Percentiles rank a stretch among this genome's conserved stretches.
These are phyloP conservation scores for Gasteruption jaculator DNA, from an alignment of 2,888 invertebrate genomes.

Conservation along the genomic window DNA sequence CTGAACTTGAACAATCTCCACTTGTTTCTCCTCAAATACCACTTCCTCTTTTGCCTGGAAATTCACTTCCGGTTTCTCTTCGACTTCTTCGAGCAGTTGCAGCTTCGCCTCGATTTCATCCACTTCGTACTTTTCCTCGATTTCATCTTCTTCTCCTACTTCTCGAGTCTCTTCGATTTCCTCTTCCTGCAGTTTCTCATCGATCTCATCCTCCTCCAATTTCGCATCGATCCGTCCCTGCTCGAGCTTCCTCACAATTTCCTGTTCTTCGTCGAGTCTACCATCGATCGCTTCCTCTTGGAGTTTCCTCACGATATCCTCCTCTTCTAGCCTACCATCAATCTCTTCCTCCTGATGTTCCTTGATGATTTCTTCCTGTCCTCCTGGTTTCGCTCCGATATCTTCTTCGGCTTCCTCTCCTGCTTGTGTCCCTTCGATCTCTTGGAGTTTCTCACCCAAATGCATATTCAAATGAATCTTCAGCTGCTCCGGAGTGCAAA, in stretches of 20 bases:
- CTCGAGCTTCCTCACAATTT: neutral
- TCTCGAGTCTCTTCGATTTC: slow-evolving; percentile 5
- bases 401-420: too few species aligned
- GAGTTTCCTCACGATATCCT: neutral
- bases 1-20: too few species aligned
- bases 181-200: neutral
- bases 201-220: neutral
- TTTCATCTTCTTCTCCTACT: neutral
- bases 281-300: neutral
- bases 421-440: too few species aligned
- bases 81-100: too few species aligned
- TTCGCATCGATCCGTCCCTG: neutral
- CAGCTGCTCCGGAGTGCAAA: slow-evolving; percentile 22
- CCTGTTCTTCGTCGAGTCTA: too few species aligned
- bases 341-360: slow-evolving; percentile 8
- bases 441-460: slow-evolving; percentile 27
- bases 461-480: slow-evolving; percentile 31
- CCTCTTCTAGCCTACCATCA: slow-evolving; percentile 2
- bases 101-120: too few species aligned
- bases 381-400: too few species aligned
- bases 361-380: slow-evolving; percentile 4
- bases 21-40: too few species aligned
- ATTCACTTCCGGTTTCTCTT: too few species aligned
- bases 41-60: too few species aligned
- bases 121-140: neutral